Conservation (phyloP, 1,140 invertebrate genomes). For the Hormaphis cornu region DNA sequence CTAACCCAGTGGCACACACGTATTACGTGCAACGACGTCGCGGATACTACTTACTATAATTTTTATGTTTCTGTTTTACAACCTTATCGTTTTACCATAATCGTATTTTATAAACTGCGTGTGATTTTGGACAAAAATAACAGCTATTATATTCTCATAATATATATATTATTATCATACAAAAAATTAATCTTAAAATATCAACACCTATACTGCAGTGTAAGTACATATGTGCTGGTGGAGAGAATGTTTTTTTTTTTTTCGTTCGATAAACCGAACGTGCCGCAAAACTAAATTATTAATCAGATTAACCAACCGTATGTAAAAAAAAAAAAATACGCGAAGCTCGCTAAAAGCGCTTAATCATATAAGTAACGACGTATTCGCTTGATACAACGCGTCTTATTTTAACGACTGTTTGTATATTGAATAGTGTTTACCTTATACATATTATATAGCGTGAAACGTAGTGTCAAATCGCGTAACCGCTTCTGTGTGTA, state of each 20-base stretch:
- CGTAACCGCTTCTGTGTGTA: too few relatives aligned
- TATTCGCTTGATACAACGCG: neutral
- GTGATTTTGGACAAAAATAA: too few relatives aligned
- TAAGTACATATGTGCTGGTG: too few relatives aligned
- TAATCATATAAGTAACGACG: too few relatives aligned
- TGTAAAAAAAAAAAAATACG: neutral
- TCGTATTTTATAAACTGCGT: too few relatives aligned
- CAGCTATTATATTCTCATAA: too few relatives aligned
- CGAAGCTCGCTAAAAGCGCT: neutral
- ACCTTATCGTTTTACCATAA: neutral
- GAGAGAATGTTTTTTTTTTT: neutral
- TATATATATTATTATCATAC: too few relatives aligned
- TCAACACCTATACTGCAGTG: too few relatives aligned
- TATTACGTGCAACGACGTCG: too few relatives aligned
- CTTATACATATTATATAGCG: neutral
- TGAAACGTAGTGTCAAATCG: neutral
- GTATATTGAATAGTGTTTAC: too few relatives aligned
- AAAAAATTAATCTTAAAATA: too few relatives aligned
- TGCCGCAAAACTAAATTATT: neutral
- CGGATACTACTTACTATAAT: neutral
- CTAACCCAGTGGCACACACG: constrained; percentile 26
- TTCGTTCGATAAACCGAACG: neutral
- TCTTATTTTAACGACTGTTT: neutral
- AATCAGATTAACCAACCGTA: neutral
- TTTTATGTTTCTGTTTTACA: neutral